Evolutionary conservation across 2,113 vertebrate species (phyloP), one percentile per base, ranked within the genome.

Genomic region (Heliornis fulica): DNA sequence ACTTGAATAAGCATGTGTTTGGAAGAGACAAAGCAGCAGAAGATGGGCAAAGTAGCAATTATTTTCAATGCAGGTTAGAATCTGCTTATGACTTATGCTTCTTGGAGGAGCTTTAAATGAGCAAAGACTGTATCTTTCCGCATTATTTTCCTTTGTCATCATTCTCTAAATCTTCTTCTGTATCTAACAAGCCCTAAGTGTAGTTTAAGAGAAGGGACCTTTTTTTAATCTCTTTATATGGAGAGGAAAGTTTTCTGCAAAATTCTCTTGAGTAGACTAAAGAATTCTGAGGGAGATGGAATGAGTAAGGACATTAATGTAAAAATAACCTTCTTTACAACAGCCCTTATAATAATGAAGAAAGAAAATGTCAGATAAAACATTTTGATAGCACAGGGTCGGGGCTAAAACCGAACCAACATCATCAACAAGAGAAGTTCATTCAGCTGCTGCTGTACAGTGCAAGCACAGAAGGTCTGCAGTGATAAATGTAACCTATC

Each of bases 1-100:
- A 54, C 75, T 79, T 95, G 78, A 91, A 90, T 69, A 90, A 94
- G 48, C 64, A 45, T 22, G 61, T 68, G 53, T 85, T 90, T 91
- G 74, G 46, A 92, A 84, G 41, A 87, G 26, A 43, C 29, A 83
- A 96, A 76, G 2, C 29, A 90, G 26, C 16, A 94, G 77, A 84
- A 82, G 64, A 79, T 74, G 50, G 71, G 75, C 75, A 96, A 89
- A 94, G n/a, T 79, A 80, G 74, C 28, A 88, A 75, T 78, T 75
- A 45, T 74, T 91, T 83, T 48, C 31, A 79, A 12, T 69, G 53
- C 74, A 89, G 48, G 65, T 95, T 96, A 1, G 19, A 91, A 94
- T 93, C 69, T 96, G 87, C 31, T 82, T 81, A 19, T 68, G 43
- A 9, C 71, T 97, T 91, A 50, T 7, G 1, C 20, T 91, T 56